phyloP scores from a whole-genome alignment of 2,797 vertebrate species.

The Taenioides sp. region DNA sequence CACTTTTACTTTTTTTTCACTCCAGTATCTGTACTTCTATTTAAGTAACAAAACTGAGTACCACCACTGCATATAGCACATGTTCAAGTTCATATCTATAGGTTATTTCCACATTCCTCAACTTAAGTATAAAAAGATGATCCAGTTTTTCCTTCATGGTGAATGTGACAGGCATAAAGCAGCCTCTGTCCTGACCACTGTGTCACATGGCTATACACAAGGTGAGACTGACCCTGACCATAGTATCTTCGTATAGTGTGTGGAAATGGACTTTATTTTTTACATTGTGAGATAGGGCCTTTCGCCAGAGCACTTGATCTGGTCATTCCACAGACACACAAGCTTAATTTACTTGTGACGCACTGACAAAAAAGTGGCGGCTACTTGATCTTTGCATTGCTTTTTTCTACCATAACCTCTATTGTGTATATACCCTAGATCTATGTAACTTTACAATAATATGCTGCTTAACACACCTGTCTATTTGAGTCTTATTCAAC shows the following conservation, averaged over 20 bases:
- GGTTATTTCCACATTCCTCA: neutral
- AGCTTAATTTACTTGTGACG: no score
- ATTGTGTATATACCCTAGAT: no score
- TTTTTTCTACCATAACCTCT: no score
- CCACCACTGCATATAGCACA: neutral
- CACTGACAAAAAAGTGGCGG: no score
- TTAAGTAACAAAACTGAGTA: no score
- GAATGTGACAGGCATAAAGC: constrained; percentile 3
- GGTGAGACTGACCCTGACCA: neutral
- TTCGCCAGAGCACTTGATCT: neutral
- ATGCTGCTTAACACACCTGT: no score
- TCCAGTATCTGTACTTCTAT: no score
- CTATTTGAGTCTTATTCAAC: no score
- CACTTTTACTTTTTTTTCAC: no score
- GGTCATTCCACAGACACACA: no score
- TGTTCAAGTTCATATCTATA: neutral
- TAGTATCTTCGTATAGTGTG: neutral
- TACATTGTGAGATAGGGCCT: neutral
- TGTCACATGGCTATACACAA: neutral
- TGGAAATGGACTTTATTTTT: neutral
- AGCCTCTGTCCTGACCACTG: constrained; percentile 6
- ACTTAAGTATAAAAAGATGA: neutral
- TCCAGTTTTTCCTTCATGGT: constrained; percentile 3
- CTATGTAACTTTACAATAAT: no score
- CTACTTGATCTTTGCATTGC: no score